Base-by-base conservation (phyloP, 2,888 invertebrate genomes). In the Aquatica leii region DNA sequence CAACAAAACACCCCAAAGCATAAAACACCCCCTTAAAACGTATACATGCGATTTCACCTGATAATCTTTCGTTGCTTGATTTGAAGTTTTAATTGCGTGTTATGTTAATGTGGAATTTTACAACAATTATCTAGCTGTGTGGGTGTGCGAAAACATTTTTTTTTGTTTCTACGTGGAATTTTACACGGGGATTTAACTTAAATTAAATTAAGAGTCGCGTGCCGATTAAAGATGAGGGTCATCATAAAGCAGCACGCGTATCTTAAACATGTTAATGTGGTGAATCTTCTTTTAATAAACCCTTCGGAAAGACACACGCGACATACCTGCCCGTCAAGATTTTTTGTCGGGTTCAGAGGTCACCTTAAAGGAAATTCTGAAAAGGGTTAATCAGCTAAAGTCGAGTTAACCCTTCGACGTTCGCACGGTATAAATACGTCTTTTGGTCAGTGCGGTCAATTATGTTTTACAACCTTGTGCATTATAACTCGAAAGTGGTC, bases 241-340 rank as follows among this genome's bases (percentile, higher is more conserved):
- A 65, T 60, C 64, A 62, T 63, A 65, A 66, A 60, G 65, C 50
- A 62, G 67, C 69, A 70, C 69, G 66, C 66, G 73, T 60, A 55
- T 65, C 62, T 65, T 65, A 57, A 46, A 61, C 64, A 67, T 67
- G 66, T 62, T 70, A 67, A 70, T 66, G 62, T 51, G 68, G 64
- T 59, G 68, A 56, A 69, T 72, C 79, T 77, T 78, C 74, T 70
- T 74, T 77, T 78, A 77, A 79, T 77, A 73, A 73, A 74, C 75
- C 71, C 61, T 66, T 55, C 43, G 40, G 54, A 63, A 67, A 68
- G 66, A 71, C 69, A 74, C 73, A 70, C 74, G 71, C 70, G 66
- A 57, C 66, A 65, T 74, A 74, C 74, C 72, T 73, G 73, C 67
- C 48, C 56, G 41, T 48, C 54, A 53, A 56, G 24, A 57, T 56